phyloP scores from a whole-genome alignment of 2,888 invertebrate genomes.

The Xestia sexstrigata region DNA sequence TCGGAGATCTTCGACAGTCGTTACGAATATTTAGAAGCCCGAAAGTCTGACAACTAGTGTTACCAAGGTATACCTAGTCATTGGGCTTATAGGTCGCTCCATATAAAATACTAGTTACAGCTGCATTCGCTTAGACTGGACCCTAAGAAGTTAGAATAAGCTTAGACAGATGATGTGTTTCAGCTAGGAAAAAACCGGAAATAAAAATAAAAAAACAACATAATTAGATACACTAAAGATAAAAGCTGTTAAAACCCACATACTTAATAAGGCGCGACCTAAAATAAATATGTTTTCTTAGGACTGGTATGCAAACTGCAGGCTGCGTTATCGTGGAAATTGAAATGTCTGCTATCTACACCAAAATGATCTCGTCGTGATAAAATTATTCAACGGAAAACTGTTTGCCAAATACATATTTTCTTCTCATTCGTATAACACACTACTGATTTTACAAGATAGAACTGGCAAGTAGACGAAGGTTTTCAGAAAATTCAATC shows the following conservation, averaged over 20 bases:
- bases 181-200: neutral
- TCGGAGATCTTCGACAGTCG: neutral
- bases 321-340: constrained; percentile 17
- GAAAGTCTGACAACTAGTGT: neutral
- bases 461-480: neutral
- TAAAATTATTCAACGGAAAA: constrained; percentile 44
- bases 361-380: constrained; percentile 33
- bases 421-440: neutral
- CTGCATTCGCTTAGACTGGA: neutral
- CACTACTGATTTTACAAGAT: neutral
- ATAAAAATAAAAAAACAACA: neutral
- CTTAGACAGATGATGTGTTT: neutral
- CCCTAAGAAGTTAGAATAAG: neutral
- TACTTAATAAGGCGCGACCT: constrained; percentile 46
- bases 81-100: neutral
- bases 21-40: neutral
- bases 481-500: neutral
- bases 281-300: constrained; percentile 53
- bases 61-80: neutral
- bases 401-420: constrained; percentile 10
- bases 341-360: constrained; percentile 40
- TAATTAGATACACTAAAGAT: constrained; percentile 11
- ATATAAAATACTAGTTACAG: neutral
- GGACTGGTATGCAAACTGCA: constrained; percentile 52
- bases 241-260: constrained; percentile 19